Evolutionary conservation across 2,797 vertebrate genomes (phyloP).

Genomic region (Microctenopoma steveboyesi): DNA sequence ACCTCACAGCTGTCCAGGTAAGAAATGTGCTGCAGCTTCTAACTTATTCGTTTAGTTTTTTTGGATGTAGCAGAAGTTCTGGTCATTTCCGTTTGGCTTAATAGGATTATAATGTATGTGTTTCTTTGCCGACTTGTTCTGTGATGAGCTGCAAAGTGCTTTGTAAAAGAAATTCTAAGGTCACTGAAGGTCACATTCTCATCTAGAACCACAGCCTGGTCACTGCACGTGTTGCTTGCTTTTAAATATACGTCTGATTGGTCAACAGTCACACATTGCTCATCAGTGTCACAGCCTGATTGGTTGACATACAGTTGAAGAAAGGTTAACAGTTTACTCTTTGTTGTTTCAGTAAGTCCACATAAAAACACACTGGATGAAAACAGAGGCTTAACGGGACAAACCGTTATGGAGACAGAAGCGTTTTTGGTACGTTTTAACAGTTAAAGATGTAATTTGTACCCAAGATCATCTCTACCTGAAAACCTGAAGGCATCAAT

Average conservation of each 20-base stretch:
- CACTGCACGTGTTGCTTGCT: neutral
- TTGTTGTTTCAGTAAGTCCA: neutral
- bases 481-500: slow-evolving; percentile 11
- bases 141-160: neutral
- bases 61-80: slow-evolving; percentile 27
- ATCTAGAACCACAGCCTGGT: neutral
- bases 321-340: slow-evolving; percentile 32
- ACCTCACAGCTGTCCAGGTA: slow-evolving; percentile 24
- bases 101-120: too few relatives aligned
- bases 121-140: slow-evolving; percentile 7
- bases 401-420: neutral
- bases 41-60: neutral
- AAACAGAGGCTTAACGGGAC: slow-evolving; percentile 5
- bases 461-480: slow-evolving; percentile 5
- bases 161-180: neutral
- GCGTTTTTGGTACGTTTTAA: neutral
- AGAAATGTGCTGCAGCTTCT: slow-evolving; percentile 16
- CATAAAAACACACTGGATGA: neutral
- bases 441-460: neutral
- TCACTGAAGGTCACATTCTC: slow-evolving; percentile 23
- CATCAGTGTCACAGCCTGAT: slow-evolving; percentile 28
- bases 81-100: too few relatives aligned
- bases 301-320: slow-evolving; percentile 48
- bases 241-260: slow-evolving; percentile 9
- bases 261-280: slow-evolving; percentile 58